phyloP scores from a whole-genome alignment of 2,113 vertebrate species.

The Donacobius atricapilla region DNA sequence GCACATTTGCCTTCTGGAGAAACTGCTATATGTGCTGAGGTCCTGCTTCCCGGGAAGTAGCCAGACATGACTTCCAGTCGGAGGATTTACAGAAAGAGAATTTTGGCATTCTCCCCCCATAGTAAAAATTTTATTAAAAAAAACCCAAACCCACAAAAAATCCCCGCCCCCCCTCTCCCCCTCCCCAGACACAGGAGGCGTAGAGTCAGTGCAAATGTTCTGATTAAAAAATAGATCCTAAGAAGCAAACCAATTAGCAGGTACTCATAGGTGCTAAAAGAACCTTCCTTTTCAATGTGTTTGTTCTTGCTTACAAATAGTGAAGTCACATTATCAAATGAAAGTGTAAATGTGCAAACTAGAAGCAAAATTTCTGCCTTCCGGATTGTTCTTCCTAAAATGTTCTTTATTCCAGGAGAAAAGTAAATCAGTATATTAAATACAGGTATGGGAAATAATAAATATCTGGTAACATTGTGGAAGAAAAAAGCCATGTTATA shows the following conservation, averaged over 20 bases:
- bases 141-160: background rate
- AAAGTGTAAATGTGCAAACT: background rate
- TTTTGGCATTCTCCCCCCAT: background rate
- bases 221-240: background rate
- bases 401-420: background rate
- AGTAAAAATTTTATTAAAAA: background rate
- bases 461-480: background rate
- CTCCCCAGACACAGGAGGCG: background rate
- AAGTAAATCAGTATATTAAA: background rate
- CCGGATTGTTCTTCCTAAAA: background rate
- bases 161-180: too few relatives aligned
- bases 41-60: accelerated
- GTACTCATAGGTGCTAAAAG: background rate
- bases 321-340: background rate
- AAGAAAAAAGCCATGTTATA: background rate
- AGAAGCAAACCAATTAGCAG: background rate
- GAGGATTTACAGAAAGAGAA: background rate
- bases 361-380: background rate
- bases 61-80: background rate
- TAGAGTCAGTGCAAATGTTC: background rate
- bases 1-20: background rate
- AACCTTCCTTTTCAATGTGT: background rate
- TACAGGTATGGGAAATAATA: background rate
- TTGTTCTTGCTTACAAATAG: background rate
- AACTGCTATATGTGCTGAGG: background rate